Evolutionary conservation across 2,888 invertebrate species (phyloP).

Genomic region (Ennomos fuscantarius): DNA sequence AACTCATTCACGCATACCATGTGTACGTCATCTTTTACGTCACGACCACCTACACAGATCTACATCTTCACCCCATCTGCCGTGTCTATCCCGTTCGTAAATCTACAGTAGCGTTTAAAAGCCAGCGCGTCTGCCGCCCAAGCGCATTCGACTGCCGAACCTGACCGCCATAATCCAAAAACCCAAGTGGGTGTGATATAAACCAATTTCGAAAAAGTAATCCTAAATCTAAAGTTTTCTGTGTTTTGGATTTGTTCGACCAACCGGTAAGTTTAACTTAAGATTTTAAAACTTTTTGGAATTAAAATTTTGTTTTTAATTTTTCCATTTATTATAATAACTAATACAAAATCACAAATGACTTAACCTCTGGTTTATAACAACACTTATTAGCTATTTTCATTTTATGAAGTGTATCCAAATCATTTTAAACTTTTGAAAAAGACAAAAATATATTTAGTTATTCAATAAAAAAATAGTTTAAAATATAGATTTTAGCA

Average conservation of each 20-base stretch:
- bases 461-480: too few species aligned
- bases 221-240: slow-evolving; percentile 17
- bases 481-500: too few species aligned
- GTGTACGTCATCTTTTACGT: slow-evolving; percentile 41
- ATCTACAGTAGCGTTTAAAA: slow-evolving; percentile 73
- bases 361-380: too few species aligned
- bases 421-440: too few species aligned
- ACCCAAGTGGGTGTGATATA: slow-evolving; percentile 19
- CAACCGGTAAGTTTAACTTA: slow-evolving; percentile 13
- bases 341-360: too few species aligned
- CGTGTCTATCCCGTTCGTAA: slow-evolving; percentile 44
- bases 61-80: background rate
- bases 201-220: slow-evolving; percentile 4
- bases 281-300: background rate
- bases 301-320: background rate
- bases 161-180: slow-evolving; percentile 19
- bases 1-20: background rate
- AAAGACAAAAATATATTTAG: too few species aligned
- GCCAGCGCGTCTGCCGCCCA: slow-evolving; percentile 66
- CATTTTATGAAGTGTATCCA: too few species aligned
- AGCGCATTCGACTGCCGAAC: slow-evolving; percentile 61
- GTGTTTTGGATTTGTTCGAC: slow-evolving; percentile 28
- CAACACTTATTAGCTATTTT: too few species aligned
- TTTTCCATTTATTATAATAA: background rate
- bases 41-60: slow-evolving; percentile 55